Conservation (phyloP, 2,113 vertebrate genomes). For the Casuarius casuarius region DNA sequence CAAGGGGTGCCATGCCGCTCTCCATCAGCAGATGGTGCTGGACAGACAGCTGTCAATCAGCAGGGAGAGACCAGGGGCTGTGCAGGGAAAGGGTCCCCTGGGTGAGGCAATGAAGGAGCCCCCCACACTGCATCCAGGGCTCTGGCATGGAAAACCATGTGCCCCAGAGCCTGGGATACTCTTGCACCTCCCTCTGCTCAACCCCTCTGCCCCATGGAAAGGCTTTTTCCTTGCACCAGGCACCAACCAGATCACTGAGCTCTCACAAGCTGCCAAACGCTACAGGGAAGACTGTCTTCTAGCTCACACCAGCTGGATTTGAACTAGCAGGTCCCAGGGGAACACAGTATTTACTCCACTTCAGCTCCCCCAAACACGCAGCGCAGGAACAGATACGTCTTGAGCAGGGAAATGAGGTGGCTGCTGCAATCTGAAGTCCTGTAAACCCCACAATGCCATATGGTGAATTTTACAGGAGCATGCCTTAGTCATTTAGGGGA, state of each 20-base stretch:
- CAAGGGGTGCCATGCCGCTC: background rate
- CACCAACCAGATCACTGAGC: background rate
- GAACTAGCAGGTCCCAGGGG: background rate
- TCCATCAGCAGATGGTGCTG: background rate
- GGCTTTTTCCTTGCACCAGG: background rate
- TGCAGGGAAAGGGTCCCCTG: background rate
- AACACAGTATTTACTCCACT: fast-evolving
- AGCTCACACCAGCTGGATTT: background rate
- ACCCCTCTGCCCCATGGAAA: background rate
- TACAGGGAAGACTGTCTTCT: background rate
- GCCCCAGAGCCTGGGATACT: background rate
- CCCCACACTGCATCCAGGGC: background rate
- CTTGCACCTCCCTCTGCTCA: background rate
- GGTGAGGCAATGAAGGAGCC: background rate
- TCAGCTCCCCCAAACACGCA: background rate
- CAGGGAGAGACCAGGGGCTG: too few relatives aligned
- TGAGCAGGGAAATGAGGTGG: background rate
- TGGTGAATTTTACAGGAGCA: background rate
- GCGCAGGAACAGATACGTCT: fast-evolving
- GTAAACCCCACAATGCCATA: background rate
- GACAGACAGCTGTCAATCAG: background rate
- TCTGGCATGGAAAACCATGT: background rate
- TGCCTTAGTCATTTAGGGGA: background rate
- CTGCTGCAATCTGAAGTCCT: background rate
- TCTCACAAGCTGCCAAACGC: background rate